Evolutionary conservation across 2,113 vertebrate genomes (phyloP).

Genomic region (Rostratula benghalensis): DNA sequence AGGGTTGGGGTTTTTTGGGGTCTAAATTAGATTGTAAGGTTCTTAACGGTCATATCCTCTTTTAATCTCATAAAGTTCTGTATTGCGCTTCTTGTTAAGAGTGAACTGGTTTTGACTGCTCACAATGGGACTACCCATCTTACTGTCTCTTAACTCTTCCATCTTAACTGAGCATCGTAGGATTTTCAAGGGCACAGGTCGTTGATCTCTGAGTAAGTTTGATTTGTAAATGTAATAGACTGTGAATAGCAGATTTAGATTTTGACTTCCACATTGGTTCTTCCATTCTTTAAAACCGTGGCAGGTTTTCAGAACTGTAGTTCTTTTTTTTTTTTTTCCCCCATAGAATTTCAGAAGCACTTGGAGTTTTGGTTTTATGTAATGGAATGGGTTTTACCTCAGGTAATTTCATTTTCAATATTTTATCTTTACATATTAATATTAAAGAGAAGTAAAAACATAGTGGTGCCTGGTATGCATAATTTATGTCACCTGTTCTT

Average conservation of each 20-base stretch:
- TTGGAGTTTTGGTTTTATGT: conserved; percentile 19
- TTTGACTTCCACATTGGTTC: conserved; percentile 33
- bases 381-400: conserved; percentile 40
- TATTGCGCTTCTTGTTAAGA: neutral
- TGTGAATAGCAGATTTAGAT: conserved; percentile 30
- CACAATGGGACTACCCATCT: neutral
- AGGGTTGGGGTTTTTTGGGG: neutral
- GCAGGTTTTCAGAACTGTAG: neutral
- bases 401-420: conserved; percentile 61
- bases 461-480: conserved; percentile 35
- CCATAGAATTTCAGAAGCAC: conserved; percentile 48
- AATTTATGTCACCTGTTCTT: conserved; percentile 35
- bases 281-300: conserved; percentile 17
- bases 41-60: neutral
- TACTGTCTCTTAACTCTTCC: conserved; percentile 32
- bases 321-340: neutral
- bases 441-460: conserved; percentile 59
- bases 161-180: conserved; percentile 16
- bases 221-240: conserved; percentile 24
- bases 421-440: conserved; percentile 60
- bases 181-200: neutral
- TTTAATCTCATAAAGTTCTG: neutral
- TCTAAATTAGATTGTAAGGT: neutral
- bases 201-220: conserved; percentile 26
- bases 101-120: neutral